Evolutionary conservation across 2,113 vertebrate genomes (phyloP), one percentile per base, ranked within the genome.

Genomic region (Lucifuga dentata): DNA sequence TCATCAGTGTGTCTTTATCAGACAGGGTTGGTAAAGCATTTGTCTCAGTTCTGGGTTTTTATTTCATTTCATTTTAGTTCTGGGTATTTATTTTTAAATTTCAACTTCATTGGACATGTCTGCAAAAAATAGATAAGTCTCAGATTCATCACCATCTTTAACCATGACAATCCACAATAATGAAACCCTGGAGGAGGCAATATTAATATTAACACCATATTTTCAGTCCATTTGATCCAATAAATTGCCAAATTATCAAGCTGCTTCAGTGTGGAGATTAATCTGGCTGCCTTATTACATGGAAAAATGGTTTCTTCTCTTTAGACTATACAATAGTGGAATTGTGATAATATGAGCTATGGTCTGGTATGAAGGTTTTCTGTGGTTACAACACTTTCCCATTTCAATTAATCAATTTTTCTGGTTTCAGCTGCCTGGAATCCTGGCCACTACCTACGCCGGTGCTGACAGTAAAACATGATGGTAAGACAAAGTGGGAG

Each of bases 401-500:
- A 58, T 61, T 51, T 58, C 4, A 41, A 7, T 17, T 63, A 17
- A 53, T 53, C 24, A 72, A 49, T 48, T 32, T 35, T 32, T 10
- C 23, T 48, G 12, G 29, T 70, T 46, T 65, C 26, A 13, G 40
- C 24, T 7, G 2, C 21, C 45, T 24, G 38, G 32, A 57, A 8
- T 13, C 40, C 5, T 45, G 68, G 44, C 50, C 35, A 15, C 56
- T 29, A 50, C 40, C 53, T 44, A 40, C 53, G 51, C 44, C 8
- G 11, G 13, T 24, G 56, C 51, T 16, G 32, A 67, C 56, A 57
- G 40, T 68, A 68, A 77, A 74, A 51, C 19, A 44, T 1, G n/a
- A 19, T 26, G 68, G 35, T 59, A 60, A 75, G 56, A 71, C 68
- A 48, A 36, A 70, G 68, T 26, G 40, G 58, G 45, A 65, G 71